Conservation (phyloP, 2,797 vertebrate species). For the Halcyon chelicuti region DNA sequence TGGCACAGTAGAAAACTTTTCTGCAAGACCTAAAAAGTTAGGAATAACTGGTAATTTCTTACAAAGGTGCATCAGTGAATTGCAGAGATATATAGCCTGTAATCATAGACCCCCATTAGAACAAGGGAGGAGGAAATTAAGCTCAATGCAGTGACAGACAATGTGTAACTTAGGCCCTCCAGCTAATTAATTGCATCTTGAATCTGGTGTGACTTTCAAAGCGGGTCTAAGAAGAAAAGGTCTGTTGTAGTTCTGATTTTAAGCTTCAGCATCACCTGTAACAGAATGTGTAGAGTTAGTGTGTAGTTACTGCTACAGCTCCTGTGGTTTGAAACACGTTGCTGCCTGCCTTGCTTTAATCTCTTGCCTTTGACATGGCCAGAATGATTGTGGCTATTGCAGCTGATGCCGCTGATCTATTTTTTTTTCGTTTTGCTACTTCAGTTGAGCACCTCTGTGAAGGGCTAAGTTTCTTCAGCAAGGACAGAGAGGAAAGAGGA, state of each 20-base stretch:
- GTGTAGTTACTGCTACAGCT: not conserved
- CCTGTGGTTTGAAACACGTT: accelerated
- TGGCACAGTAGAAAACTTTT: not conserved
- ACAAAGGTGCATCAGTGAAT: not conserved
- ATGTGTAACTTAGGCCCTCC: not conserved
- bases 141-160: not conserved
- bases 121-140: not conserved
- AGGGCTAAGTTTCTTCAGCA: not conserved
- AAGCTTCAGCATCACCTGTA: not conserved
- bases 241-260: not conserved
- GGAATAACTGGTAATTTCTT: not conserved
- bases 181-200: not conserved
- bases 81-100: not conserved
- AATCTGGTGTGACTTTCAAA: not conserved
- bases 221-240: not conserved
- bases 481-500: not conserved
- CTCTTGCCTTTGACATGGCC: not conserved
- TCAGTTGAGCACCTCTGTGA: not conserved
- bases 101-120: not conserved
- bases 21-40: not conserved
- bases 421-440: not conserved
- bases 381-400: not conserved
- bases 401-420: not conserved
- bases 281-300: accelerated
- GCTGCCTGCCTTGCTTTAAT: not conserved